Base-by-base conservation (phyloP, 2,797 vertebrate species). In the Tragelaphus oryx region DNA sequence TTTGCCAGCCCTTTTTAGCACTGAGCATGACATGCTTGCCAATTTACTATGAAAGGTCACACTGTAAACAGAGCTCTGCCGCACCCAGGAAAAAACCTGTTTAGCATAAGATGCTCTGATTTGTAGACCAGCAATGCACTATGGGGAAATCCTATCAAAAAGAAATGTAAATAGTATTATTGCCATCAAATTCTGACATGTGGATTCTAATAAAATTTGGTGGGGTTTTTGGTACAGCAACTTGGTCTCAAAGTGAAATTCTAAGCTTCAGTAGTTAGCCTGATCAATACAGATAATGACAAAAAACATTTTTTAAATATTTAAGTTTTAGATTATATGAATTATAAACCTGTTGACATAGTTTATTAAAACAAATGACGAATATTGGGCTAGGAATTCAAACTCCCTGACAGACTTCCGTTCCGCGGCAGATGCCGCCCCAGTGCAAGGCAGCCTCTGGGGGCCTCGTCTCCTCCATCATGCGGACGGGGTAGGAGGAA, bases 21-120 rank as follows among this genome's bases (percentile, higher is more conserved):
- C 62, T 96, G 91, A 87, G 71, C 90, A 95, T 60, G 71, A 3
- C 93, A 74, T n/a, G 41, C 78, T 93, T 95, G 68, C 93, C 96
- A 87, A 93, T 96, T 84, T 97, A 97, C 65, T n/a, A 1, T 94
- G 93, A 97, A 96, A 97, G 94, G 95, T 97, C 96, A 97, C 0
- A 62, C n/a, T 6, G 0, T 87, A 96, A 94, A 94, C 50, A 91
- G 41, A 80, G 57, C 59, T 93, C 75, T 96, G 62, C 62, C 93
- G 62, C 30, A 74, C 50, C 55, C 65, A 79, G 4, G 7, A 3
- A 59, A 83, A 82, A 89, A 26, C 2, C 48, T 95, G 54, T 37
- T 96, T 86, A 91, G 55, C 96, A 96, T 95, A 96, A 94, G 95
- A 96, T n/a, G 68, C 14, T 93, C 59, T 41, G 90, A 93, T 79